Evolutionary conservation across 1,140 invertebrate species (phyloP).

Genomic region (Pachypsylla venusta): DNA sequence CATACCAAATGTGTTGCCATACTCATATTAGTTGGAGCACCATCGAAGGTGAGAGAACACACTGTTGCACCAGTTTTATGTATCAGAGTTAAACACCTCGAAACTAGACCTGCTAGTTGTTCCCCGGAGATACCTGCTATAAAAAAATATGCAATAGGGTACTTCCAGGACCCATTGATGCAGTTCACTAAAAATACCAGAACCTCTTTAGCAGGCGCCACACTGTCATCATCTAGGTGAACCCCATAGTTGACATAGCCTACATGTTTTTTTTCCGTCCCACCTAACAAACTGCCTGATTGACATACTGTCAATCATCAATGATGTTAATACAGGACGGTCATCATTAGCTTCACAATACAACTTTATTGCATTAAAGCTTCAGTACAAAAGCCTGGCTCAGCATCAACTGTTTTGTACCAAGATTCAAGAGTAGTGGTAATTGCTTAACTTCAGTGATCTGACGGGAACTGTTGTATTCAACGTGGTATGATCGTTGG

Average conservation of each 20-base stretch:
- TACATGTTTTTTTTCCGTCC: slow-evolving; percentile 19
- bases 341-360: slow-evolving; percentile 10
- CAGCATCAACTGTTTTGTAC: slow-evolving; percentile 7
- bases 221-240: slow-evolving; percentile 3
- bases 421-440: not conserved
- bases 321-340: not conserved
- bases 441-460: no score
- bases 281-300: slow-evolving; percentile 23
- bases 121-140: slow-evolving; percentile 18
- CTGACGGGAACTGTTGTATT: no score
- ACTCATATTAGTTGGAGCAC: slow-evolving; percentile 6
- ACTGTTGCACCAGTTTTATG: slow-evolving; percentile 22
- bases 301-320: slow-evolving; percentile 24
- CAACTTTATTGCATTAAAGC: slow-evolving; percentile 13
- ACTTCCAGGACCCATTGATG: slow-evolving; percentile 11
- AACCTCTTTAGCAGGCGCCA: not conserved
- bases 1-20: slow-evolving; percentile 4
- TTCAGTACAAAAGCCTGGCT: slow-evolving; percentile 6
- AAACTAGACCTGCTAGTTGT: slow-evolving; percentile 18
- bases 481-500: no score
- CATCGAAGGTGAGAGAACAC: slow-evolving; percentile 19
- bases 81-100: slow-evolving; percentile 17
- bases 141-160: slow-evolving; percentile 22
- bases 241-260: slow-evolving; percentile 20
- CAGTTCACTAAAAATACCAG: slow-evolving; percentile 10